Conservation (phyloP, 2,888 invertebrate species). For the Calliphora vomitoria region DNA sequence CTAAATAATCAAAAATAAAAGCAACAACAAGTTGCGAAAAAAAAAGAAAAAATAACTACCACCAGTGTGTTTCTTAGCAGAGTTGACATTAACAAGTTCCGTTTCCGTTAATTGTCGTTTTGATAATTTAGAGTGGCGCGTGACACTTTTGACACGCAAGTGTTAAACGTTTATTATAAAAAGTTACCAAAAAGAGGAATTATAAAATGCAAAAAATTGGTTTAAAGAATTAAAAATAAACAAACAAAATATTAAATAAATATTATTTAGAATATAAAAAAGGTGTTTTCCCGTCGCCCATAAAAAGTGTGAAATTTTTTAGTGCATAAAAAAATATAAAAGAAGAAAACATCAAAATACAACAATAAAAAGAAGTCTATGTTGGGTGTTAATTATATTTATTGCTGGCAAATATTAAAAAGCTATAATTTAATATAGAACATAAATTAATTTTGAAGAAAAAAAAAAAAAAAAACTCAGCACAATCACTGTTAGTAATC, state of each 20-base stretch:
- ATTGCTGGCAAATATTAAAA: constrained; percentile 30
- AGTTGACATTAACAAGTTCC: constrained; percentile 72
- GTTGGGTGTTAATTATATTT: constrained; percentile 45
- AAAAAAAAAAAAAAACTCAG: neutral
- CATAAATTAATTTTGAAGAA: constrained; percentile 10
- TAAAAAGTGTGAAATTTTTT: constrained; percentile 31
- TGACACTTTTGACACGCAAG: constrained; percentile 76
- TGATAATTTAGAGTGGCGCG: constrained; percentile 72
- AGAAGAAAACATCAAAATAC: constrained; percentile 11
- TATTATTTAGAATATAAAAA: constrained; percentile 11
- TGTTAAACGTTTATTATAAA: constrained; percentile 74
- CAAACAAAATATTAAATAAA: constrained; percentile 21
- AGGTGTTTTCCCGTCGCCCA: constrained; percentile 37
- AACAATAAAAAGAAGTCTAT: constrained; percentile 18
- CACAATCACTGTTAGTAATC: constrained; percentile 12
- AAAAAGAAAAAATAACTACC: constrained; percentile 7
- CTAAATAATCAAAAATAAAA: constrained; percentile 44
- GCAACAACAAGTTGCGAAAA: constrained; percentile 45
- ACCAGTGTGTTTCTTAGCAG: constrained; percentile 12
- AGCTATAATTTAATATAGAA: constrained; percentile 11
- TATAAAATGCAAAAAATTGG: constrained; percentile 59
- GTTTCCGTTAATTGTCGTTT: constrained; percentile 67
- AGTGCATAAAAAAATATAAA: neutral
- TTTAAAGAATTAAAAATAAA: constrained; percentile 41
- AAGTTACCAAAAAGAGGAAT: constrained; percentile 55